These are phyloP conservation scores for Salpingus planirostris DNA, from an alignment of 2,888 invertebrate species.

Conservation along the genomic window DNA sequence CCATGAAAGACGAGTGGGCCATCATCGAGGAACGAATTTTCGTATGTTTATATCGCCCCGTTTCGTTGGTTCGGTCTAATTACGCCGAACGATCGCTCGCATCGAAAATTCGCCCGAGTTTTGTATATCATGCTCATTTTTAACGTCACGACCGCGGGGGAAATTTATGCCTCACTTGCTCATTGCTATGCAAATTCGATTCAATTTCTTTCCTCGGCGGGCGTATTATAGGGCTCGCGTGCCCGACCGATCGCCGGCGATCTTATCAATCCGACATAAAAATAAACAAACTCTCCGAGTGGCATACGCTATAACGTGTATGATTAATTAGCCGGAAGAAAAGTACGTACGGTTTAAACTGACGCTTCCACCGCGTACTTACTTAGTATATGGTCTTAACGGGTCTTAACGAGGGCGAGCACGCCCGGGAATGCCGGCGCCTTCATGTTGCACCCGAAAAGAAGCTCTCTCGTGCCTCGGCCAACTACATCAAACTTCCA, in stretches of 20 bases:
- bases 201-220: constrained; percentile 8
- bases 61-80: not conserved
- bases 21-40: not conserved
- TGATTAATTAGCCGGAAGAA: no score
- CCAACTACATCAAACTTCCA: no score
- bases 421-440: no score
- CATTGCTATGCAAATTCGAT: constrained; percentile 14
- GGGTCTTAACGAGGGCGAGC: no score
- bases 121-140: not conserved
- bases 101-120: not conserved
- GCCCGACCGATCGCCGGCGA: constrained; percentile 5
- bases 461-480: no score
- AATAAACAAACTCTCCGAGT: constrained; percentile 14
- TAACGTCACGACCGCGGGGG: not conserved
- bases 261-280: constrained; percentile 9
- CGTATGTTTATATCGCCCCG: not conserved
- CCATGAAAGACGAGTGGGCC: not conserved
- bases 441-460: no score
- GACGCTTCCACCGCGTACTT: no score
- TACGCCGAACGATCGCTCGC: not conserved
- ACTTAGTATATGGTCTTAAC: no score
- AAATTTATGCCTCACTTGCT: constrained; percentile 10
- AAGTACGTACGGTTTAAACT: no score
- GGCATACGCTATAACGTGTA: no score
- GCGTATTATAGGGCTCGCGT: constrained; percentile 11